A percentile compares a stretch with the other conserved stretches of the same genome.
These are phyloP conservation scores for Peromyscus melanophrys DNA, from an alignment of 2,797 vertebrate genomes.

Conservation along the genomic window DNA sequence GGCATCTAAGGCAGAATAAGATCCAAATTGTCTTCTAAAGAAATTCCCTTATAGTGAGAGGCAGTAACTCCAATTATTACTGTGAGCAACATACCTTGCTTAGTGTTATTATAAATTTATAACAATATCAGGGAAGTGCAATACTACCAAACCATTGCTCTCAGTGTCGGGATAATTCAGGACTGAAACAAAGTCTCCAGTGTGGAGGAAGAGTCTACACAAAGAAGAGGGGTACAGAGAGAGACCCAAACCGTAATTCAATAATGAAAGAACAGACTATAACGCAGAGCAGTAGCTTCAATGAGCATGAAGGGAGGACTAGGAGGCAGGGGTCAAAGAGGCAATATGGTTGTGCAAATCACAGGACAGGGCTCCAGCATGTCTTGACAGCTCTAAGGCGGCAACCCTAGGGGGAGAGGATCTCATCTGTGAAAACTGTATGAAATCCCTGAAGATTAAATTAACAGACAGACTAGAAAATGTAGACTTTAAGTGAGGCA, in stretches of 20 bases:
- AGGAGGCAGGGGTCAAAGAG: neutral
- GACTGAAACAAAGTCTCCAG: neutral
- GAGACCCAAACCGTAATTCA: neutral
- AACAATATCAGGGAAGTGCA: neutral
- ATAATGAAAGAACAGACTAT: neutral
- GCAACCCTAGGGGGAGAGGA: neutral
- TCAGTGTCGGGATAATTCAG: neutral
- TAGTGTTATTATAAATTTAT: neutral
- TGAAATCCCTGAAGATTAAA: neutral
- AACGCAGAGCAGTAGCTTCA: neutral
- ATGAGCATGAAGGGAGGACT: neutral
- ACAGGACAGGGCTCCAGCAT: neutral
- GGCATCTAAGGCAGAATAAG: neutral
- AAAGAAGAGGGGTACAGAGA: neutral
- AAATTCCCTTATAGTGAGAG: neutral
- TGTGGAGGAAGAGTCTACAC: neutral
- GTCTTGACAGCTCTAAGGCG: neutral
- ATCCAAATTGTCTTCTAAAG: neutral
- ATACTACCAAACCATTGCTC: neutral
- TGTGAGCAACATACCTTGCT: neutral
- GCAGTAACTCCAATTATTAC: neutral
- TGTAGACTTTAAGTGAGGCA: neutral
- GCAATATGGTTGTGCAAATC: neutral
- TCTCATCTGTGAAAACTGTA: neutral
- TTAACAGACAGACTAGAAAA: slow-evolving; percentile 8